A percentile compares a stretch with the other conserved stretches of the same genome.
These are phyloP conservation scores for Chloroclysta siterata DNA, from an alignment of 2,888 invertebrate species.

Conservation along the genomic window DNA sequence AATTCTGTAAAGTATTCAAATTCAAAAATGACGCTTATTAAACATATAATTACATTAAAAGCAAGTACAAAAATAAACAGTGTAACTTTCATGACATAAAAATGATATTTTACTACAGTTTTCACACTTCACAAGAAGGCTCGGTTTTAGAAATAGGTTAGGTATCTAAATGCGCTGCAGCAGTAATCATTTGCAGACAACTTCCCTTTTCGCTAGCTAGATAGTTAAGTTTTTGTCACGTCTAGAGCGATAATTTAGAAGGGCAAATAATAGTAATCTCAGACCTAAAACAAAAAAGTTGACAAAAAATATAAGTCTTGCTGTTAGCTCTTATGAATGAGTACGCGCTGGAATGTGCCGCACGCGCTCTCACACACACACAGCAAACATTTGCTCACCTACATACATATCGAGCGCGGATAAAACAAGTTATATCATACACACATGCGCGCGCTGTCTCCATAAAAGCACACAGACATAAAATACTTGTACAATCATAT, in stretches of 20 bases:
- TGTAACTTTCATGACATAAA: too few species aligned
- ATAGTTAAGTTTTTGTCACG: background rate
- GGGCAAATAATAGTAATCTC: constrained; percentile 41
- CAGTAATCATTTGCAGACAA: too few species aligned
- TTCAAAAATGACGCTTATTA: too few species aligned
- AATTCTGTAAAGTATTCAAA: background rate
- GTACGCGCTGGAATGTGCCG: constrained; percentile 77
- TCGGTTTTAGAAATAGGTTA: too few species aligned
- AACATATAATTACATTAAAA: too few species aligned
- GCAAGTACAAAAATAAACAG: too few species aligned
- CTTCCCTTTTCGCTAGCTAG: too few species aligned
- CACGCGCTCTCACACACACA: constrained; percentile 63
- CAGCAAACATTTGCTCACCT: constrained; percentile 53
- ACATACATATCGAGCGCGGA: constrained; percentile 46
- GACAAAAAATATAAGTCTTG: constrained; percentile 56
- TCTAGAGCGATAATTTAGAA: constrained; percentile 19
- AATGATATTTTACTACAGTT: too few species aligned
- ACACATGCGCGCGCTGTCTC: constrained; percentile 51
- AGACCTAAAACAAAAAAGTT: constrained; percentile 52
- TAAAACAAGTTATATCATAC: constrained; percentile 69
- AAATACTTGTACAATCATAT: constrained; percentile 53
- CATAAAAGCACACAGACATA: constrained; percentile 51
- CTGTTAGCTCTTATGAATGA: constrained; percentile 74
- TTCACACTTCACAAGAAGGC: too few species aligned
- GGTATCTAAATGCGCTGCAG: too few species aligned